Evolutionary conservation across 2,113 vertebrate species (phyloP).

Genomic region (Gobiocypris rarus): DNA sequence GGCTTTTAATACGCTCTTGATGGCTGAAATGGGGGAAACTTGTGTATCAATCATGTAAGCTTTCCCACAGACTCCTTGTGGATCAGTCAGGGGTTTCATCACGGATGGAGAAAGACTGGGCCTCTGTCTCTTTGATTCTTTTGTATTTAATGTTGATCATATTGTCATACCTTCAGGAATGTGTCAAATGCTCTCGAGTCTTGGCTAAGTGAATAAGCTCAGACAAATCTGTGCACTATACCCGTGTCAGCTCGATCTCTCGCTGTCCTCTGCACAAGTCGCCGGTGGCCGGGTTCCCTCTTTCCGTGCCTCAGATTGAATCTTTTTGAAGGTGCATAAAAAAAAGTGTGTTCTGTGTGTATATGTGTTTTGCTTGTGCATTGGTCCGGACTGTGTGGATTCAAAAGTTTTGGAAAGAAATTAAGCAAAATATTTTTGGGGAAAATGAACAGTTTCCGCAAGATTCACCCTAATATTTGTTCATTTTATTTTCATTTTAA

Average conservation of each 20-base stretch:
- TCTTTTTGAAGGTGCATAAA: background rate
- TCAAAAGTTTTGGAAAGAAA: no score
- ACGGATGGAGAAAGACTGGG: background rate
- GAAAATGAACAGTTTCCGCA: no score
- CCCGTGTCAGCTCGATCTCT: background rate
- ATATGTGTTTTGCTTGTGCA: no score
- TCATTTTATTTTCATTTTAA: no score
- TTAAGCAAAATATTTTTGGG: no score
- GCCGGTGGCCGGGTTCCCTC: background rate
- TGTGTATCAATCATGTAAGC: background rate
- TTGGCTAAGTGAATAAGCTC: background rate
- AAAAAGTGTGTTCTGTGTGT: background rate
- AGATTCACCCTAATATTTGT: no score
- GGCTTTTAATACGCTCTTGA: background rate
- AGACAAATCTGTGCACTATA: background rate
- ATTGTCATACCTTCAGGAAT: background rate
- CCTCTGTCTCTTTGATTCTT: background rate
- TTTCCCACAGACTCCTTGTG: background rate
- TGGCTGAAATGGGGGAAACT: background rate
- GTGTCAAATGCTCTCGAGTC: conserved; percentile 11
- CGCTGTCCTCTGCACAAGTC: background rate
- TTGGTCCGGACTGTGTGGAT: no score
- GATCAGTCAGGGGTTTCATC: background rate
- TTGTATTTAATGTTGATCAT: conserved; percentile 36
- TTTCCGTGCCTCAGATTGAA: background rate